These are phyloP conservation scores for Oxycera nigricornis DNA, from an alignment of 2,888 invertebrate species.

Conservation along the genomic window DNA sequence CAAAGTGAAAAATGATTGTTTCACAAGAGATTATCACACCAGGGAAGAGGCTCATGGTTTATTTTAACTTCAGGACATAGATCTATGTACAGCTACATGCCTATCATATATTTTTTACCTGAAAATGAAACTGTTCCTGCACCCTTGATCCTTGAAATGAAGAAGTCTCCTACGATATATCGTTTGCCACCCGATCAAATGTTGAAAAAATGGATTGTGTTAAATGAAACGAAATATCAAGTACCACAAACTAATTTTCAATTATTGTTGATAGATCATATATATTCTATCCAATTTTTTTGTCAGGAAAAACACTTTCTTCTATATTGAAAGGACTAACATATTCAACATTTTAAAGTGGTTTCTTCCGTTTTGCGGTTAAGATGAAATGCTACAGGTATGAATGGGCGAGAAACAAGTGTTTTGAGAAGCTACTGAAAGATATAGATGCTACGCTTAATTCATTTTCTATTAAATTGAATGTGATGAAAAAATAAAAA, in stretches of 20 bases:
- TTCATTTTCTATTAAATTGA: no score
- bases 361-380: conserved; percentile 42
- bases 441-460: no score
- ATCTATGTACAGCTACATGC: no score
- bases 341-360: conserved; percentile 12
- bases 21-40: conserved; percentile 32
- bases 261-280: neutral
- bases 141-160: neutral
- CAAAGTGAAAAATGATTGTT: conserved; percentile 37
- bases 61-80: neutral
- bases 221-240: neutral
- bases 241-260: neutral
- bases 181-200: neutral
- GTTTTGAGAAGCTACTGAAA: conserved; percentile 12
- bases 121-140: neutral
- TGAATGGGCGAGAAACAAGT: conserved; percentile 7
- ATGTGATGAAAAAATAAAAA: no score
- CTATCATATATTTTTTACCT: conserved; percentile 18
- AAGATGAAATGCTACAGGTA: conserved; percentile 39
- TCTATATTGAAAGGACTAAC: neutral
- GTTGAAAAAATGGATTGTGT: neutral
- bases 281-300: no score
- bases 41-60: neutral
- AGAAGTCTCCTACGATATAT: neutral
- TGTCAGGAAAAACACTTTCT: conserved; percentile 30